phyloP scores from a whole-genome alignment of 1,140 invertebrate species.

The Drosophila lacertosa region DNA sequence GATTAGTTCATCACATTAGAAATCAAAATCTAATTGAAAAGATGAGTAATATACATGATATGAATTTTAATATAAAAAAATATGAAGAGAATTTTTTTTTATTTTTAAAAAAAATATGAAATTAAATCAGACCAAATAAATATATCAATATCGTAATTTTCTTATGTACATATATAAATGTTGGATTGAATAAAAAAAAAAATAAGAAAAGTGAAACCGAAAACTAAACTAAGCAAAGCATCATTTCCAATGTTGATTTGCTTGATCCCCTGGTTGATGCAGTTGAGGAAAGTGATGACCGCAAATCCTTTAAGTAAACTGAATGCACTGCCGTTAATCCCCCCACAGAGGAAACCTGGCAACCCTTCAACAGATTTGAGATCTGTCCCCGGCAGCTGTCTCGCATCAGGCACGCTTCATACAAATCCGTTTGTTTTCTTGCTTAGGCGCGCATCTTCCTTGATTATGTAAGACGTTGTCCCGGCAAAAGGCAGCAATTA shows the following conservation, averaged over 20 bases:
- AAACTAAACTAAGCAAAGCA: background rate
- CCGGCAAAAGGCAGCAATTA: conserved; percentile 59
- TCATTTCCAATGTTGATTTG: conserved; percentile 6
- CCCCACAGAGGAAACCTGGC: conserved; percentile 6
- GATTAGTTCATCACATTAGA: too few species aligned
- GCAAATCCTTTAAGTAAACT: conserved; percentile 67
- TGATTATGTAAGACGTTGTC: conserved; percentile 67
- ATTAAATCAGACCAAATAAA: too few species aligned
- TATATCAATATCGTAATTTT: too few species aligned
- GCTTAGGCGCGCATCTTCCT: conserved; percentile 49
- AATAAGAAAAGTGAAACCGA: background rate
- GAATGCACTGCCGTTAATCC: conserved; percentile 53
- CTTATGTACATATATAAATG: too few species aligned
- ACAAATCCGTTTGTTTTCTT: conserved; percentile 51
- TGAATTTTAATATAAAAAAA: too few species aligned
- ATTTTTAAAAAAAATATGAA: too few species aligned
- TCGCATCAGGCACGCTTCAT: conserved; percentile 77
- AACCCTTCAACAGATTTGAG: conserved; percentile 58
- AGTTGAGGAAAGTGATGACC: conserved; percentile 38
- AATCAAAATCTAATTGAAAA: too few species aligned
- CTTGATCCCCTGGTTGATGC: conserved; percentile 6
- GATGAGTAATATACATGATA: too few species aligned
- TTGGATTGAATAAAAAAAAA: too few species aligned
- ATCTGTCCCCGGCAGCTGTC: conserved; percentile 55
- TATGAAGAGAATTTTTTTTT: too few species aligned